Conservation (phyloP, 2,888 invertebrate genomes). For the Netelia melanura region DNA sequence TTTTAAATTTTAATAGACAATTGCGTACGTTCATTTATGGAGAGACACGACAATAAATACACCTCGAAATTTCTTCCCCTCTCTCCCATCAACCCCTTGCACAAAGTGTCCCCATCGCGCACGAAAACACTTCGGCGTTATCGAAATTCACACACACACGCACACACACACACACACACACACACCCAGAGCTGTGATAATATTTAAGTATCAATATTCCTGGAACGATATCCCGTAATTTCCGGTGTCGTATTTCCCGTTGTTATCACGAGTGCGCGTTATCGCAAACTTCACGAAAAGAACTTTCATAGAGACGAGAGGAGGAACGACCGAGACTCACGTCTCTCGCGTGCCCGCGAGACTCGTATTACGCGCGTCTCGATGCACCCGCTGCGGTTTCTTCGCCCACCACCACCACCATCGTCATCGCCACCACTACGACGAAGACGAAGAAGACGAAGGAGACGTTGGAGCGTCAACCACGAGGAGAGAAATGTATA, state of each 20-base stretch:
- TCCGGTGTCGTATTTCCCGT: conserved; percentile 50
- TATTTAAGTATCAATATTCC: conserved; percentile 13
- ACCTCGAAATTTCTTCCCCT: too few species aligned
- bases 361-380: conserved; percentile 52
- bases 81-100: too few species aligned
- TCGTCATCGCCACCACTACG: not conserved
- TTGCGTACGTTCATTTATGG: too few species aligned
- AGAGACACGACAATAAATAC: too few species aligned
- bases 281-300: conserved; percentile 24
- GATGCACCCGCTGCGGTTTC: conserved; percentile 47
- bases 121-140: not conserved
- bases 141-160: not conserved
- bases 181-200: not conserved
- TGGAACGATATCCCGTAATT: conserved; percentile 17
- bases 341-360: conserved; percentile 51
- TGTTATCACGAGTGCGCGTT: not conserved
- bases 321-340: conserved; percentile 22
- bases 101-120: not conserved
- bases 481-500: conserved; percentile 19
- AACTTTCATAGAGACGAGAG: conserved; percentile 11
- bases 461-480: not conserved
- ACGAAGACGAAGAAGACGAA: not conserved
- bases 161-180: not conserved
- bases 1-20: too few species aligned
- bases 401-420: conserved; percentile 13